These are phyloP conservation scores for Monochamus alternatus DNA, from an alignment of 2,888 invertebrate species.

Conservation along the genomic window DNA sequence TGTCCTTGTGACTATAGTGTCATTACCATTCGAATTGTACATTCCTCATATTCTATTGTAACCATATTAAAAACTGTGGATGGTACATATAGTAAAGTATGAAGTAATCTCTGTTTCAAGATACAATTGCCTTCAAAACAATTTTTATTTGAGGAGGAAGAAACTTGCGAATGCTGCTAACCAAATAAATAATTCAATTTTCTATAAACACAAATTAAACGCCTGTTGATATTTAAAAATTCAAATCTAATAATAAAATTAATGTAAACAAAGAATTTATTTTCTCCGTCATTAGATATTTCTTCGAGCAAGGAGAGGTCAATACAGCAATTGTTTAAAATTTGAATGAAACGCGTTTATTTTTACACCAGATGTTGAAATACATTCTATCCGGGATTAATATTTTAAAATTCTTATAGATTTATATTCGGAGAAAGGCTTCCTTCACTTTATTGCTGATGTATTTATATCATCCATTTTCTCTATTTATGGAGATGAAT, in stretches of 20 bases:
- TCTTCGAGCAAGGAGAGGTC: slow-evolving; percentile 28
- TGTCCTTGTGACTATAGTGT: no score
- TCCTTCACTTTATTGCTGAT: no score
- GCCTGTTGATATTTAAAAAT: slow-evolving; percentile 19
- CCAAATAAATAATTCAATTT: background rate
- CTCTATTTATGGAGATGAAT: no score
- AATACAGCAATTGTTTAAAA: slow-evolving; percentile 26
- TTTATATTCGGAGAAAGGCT: no score
- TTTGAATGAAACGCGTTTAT: slow-evolving; percentile 23
- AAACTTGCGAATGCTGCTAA: no score
- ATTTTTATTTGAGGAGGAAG: no score
- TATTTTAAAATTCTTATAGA: background rate
- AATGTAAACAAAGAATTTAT: slow-evolving; percentile 31
- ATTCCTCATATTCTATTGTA: no score
- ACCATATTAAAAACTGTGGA: no score
- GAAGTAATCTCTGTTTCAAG: no score
- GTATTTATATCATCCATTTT: no score
- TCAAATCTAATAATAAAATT: slow-evolving; percentile 27
- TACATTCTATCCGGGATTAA: slow-evolving; percentile 6
- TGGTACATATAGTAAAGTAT: no score
- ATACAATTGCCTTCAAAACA: background rate
- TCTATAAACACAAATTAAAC: background rate
- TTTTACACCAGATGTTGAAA: slow-evolving; percentile 20
- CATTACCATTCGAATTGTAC: no score
- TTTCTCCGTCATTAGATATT: slow-evolving; percentile 15